phyloP scores from a whole-genome alignment of 2,888 invertebrate species.

The Gerris lacustris region DNA sequence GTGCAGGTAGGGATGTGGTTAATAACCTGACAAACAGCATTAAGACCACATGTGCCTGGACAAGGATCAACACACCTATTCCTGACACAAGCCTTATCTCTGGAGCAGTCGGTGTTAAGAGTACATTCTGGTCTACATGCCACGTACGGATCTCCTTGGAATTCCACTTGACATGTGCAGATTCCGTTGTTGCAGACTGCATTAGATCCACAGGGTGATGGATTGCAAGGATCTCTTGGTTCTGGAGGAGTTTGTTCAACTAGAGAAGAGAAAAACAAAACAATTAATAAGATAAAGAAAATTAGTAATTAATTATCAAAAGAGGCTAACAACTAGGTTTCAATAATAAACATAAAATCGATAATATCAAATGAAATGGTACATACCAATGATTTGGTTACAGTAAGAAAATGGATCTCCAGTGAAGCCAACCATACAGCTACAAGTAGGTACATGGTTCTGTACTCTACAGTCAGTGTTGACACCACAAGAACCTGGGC shows the following conservation, averaged over 20 bases:
- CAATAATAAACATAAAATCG: too few species aligned
- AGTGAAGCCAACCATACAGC: constrained; percentile 58
- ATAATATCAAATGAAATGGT: too few species aligned
- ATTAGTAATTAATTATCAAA: background rate
- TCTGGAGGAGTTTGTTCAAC: constrained; percentile 38
- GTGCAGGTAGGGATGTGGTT: constrained; percentile 48
- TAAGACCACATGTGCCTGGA: constrained; percentile 58
- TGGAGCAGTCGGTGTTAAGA: constrained; percentile 69
- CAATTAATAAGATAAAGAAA: background rate
- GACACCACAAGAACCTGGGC: constrained; percentile 66
- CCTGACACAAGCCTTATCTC: constrained; percentile 57
- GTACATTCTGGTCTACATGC: constrained; percentile 73
- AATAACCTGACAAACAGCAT: constrained; percentile 53
- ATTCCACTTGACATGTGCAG: constrained; percentile 66
- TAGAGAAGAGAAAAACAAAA: background rate
- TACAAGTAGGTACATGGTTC: constrained; percentile 68
- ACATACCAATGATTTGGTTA: constrained; percentile 45
- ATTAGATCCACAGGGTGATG: constrained; percentile 77
- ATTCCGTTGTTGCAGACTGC: constrained; percentile 67
- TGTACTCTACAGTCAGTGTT: constrained; percentile 69
- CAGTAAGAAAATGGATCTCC: constrained; percentile 78
- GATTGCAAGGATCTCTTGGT: constrained; percentile 61
- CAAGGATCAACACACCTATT: constrained; percentile 71
- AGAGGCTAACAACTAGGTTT: background rate
- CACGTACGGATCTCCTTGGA: constrained; percentile 74